phyloP scores from a whole-genome alignment of 2,113 vertebrate species.

The Vulpes lagopus region DNA sequence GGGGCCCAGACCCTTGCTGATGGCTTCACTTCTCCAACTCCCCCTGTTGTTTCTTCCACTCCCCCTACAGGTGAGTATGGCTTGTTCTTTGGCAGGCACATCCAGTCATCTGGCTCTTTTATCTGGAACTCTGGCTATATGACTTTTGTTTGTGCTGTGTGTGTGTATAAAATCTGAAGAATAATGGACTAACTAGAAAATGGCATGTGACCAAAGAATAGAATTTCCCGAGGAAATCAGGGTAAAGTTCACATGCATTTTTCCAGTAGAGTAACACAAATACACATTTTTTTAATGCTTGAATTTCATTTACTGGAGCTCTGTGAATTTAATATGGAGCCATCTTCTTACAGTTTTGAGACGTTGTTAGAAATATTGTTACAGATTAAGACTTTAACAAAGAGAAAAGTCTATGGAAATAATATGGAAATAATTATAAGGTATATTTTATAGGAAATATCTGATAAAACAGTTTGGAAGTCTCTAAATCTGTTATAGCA shows the following conservation, averaged over 20 bases:
- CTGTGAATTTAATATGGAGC: conserved; percentile 11
- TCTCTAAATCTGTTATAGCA: background rate
- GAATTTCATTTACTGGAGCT: conserved; percentile 45
- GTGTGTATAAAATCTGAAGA: background rate
- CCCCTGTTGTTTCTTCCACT: conserved; percentile 94
- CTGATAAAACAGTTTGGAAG: conserved; percentile 21
- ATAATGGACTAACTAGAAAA: conserved; percentile 27
- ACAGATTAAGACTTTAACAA: background rate
- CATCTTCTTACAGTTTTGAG: conserved; percentile 31
- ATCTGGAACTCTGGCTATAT: conserved; percentile 47
- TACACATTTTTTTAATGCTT: background rate
- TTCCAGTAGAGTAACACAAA: background rate
- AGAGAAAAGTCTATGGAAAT: background rate
- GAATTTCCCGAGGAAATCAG: conserved; percentile 18
- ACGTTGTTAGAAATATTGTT: conserved; percentile 37
- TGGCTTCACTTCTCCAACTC: conserved; percentile 94
- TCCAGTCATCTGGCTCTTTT: conserved; percentile 44
- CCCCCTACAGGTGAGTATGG: conserved; percentile 95
- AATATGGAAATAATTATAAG: conserved; percentile 2
- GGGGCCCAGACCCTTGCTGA: conserved; percentile 93
- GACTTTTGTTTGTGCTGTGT: background rate
- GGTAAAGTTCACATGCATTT: background rate
- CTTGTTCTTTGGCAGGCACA: conserved; percentile 72
- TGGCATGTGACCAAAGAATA: conserved; percentile 15
- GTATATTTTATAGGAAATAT: conserved; percentile 26